Conservation (phyloP, 92 coral and sea anemone species). For the Paragorgia papillata region DNA sequence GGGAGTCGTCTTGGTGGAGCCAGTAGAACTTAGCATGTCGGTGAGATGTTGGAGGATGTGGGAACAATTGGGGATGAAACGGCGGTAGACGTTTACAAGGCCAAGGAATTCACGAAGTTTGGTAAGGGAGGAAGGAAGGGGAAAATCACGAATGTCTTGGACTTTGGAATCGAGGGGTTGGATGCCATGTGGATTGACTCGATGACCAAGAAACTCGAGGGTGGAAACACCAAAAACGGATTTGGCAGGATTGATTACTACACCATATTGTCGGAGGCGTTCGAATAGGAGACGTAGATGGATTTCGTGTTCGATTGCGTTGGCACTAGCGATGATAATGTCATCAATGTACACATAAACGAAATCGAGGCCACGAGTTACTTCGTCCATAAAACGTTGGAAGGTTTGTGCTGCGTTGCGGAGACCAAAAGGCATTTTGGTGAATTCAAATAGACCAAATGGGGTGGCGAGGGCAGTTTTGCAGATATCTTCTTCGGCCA, state of each 20-base stretch:
- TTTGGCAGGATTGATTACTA: constrained; percentile 26
- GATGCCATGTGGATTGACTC: not conserved
- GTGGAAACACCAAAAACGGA: not conserved
- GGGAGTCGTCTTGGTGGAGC: not conserved
- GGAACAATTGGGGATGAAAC: constrained; percentile 24
- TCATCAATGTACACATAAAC: not conserved
- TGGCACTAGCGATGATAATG: constrained; percentile 16
- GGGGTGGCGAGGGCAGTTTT: constrained; percentile 37
- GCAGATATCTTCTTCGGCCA: constrained; percentile 24
- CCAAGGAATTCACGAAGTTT: constrained; percentile 15
- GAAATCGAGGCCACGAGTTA: constrained; percentile 2
- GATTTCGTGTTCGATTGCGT: constrained; percentile 1
- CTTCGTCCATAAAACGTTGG: constrained; percentile 34
- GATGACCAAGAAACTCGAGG: constrained; percentile 11
- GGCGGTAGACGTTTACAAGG: constrained; percentile 14
- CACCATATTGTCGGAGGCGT: constrained; percentile 9
- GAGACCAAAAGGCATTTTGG: constrained; percentile 35
- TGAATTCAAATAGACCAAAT: constrained; percentile 26
- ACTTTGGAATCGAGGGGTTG: constrained; percentile 13
- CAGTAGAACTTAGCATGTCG: not conserved
- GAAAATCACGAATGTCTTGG: constrained; percentile 14
- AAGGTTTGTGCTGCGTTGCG: constrained; percentile 33
- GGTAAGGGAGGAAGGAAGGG: not conserved
- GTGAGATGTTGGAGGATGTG: constrained; percentile 5
- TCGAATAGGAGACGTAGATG: constrained; percentile 21